These are phyloP conservation scores for Ganaspis brasiliensis DNA, from an alignment of 2,888 invertebrate species.

Conservation along the genomic window DNA sequence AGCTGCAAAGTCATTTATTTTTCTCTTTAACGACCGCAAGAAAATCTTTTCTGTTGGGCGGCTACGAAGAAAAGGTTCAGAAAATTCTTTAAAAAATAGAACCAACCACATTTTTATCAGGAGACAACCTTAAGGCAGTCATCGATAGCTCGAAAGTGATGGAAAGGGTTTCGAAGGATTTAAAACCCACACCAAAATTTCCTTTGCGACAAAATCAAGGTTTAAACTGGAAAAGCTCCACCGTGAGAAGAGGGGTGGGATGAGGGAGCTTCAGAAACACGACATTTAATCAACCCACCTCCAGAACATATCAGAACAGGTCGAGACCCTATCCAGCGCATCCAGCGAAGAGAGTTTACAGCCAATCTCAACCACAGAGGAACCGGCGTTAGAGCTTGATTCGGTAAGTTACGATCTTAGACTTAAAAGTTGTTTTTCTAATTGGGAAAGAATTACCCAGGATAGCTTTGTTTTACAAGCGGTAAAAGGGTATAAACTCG, in stretches of 20 bases:
- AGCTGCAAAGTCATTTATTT: constrained; percentile 37
- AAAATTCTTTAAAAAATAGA: constrained; percentile 26
- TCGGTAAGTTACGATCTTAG: background rate
- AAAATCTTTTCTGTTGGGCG: constrained; percentile 34
- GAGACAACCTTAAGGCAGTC: constrained; percentile 1
- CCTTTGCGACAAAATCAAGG: background rate
- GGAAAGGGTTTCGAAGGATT: constrained; percentile 18
- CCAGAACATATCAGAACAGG: background rate
- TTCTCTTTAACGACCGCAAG: constrained; percentile 18
- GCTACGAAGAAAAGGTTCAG: constrained; percentile 36
- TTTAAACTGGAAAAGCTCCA: constrained; percentile 46
- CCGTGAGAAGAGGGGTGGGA: constrained; percentile 4
- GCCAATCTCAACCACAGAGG: too few relatives aligned
- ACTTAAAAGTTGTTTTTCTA: background rate
- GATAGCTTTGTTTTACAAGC: background rate
- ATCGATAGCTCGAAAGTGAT: background rate
- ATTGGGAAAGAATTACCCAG: background rate
- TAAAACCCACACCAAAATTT: background rate
- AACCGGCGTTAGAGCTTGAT: background rate
- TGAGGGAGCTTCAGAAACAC: constrained; percentile 27
- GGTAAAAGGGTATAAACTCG: background rate
- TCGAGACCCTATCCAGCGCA: background rate
- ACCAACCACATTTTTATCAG: constrained; percentile 34
- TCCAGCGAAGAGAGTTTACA: background rate
- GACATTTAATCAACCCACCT: background rate